Conservation (phyloP, 2,797 vertebrate genomes). For the Peromyscus eremicus region DNA sequence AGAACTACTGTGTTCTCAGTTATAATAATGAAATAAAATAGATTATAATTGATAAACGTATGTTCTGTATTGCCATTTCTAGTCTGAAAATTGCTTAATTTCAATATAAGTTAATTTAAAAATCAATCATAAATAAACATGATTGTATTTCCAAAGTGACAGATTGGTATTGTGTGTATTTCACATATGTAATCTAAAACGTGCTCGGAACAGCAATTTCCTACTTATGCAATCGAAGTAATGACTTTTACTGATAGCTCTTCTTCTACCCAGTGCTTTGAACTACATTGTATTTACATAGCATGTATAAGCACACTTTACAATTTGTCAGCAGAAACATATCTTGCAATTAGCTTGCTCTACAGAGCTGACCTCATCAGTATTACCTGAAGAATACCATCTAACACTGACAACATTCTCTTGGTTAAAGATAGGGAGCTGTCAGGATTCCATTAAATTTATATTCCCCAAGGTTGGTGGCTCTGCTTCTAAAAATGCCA, state of each 20-base stretch:
- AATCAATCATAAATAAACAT: conserved; percentile 39
- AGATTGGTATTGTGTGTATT: conserved; percentile 20
- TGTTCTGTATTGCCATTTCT: not conserved
- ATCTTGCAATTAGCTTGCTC: conserved; percentile 75
- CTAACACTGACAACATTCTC: conserved; percentile 65
- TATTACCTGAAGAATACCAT: conserved; percentile 65
- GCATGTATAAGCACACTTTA: conserved; percentile 65
- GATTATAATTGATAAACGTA: not conserved
- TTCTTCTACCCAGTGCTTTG: not conserved
- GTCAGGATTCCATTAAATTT: conserved; percentile 72
- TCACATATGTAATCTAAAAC: conserved; percentile 59
- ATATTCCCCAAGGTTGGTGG: conserved; percentile 67
- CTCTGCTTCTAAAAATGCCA: conserved; percentile 69
- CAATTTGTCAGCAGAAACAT: conserved; percentile 78
- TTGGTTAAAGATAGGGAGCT: conserved; percentile 63
- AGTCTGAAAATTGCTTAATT: not conserved
- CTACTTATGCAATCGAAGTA: conserved; percentile 16
- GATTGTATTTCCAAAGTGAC: not conserved
- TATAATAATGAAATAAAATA: conserved; percentile 17
- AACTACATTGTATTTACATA: conserved; percentile 62
- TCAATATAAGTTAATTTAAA: conserved; percentile 36
- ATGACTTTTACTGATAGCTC: conserved; percentile 59
- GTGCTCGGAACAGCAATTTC: conserved; percentile 50
- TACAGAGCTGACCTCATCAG: conserved; percentile 72
- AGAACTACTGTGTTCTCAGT: not conserved